Evolutionary conservation across 2,888 invertebrate genomes (phyloP), one percentile per base, ranked within the genome.

Genomic region (Drosophila longiperda): DNA sequence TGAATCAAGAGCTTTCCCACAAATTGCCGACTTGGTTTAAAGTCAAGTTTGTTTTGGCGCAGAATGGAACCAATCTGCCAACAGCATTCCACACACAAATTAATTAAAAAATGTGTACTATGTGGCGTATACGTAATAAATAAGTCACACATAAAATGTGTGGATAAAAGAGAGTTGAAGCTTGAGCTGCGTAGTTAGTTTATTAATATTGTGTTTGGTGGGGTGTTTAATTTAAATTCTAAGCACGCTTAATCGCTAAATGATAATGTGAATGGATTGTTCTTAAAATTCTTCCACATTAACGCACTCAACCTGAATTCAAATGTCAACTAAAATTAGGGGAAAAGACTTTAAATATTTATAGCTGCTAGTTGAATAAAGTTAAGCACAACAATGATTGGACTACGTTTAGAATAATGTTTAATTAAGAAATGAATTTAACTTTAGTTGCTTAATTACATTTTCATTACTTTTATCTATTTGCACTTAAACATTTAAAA

Each of bases 81-180:
- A 72, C 75, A 45, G 69, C 79, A 79, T 69, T 72, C 61, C 58
- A 69, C 64, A 23, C 62, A 32, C 40, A 20, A 64, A 55, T 59
- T 66, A 65, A 79, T 67, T 72, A 66, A 34, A 29, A 67, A 78
- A 54, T 54, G 62, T 52, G 49, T 36, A 33, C 55, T 23, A 60
- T 53, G 52, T 20, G 74, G 62, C 78, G 78, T 75, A 78, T 78
- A 78, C 78, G 67, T 68, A 75, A 78, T 72, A 63, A 58, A 63
- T 70, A 62, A 38, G 32, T 33, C n/a, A 23, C 45, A 45, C 40
- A n/a, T 8, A 8, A 3, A 8, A 2, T 29, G 20, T 48, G 33
- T 52, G 20, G 6, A 5, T 36, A 17, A 11, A 23, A 7, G 45
- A 4, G 8, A 45, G 15, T 15, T 45, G 15, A 4, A 17, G 17